phyloP scores from a whole-genome alignment of 2,888 invertebrate genomes.

The Listrodromus nycthemerus region DNA sequence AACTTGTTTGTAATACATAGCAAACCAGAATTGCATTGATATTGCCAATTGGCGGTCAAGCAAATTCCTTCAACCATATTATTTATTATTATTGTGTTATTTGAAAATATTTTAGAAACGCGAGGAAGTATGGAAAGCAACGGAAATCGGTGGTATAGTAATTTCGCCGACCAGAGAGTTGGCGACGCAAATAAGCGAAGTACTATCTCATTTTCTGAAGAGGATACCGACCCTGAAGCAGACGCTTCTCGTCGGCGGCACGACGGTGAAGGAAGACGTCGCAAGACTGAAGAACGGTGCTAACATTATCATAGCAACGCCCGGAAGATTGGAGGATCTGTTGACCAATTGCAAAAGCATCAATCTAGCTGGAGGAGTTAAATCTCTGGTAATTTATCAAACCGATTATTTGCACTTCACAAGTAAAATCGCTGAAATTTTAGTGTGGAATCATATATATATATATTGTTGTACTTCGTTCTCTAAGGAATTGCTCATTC shows the following conservation, averaged over 20 bases:
- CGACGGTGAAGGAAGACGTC: slow-evolving; percentile 91
- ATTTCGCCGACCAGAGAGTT: slow-evolving; percentile 98
- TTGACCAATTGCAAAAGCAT: slow-evolving; percentile 89
- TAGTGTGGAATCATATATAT: background rate
- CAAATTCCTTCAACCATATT: no score
- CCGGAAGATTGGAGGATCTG: slow-evolving; percentile 96
- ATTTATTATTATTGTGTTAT: background rate
- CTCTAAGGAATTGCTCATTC: slow-evolving; percentile 93
- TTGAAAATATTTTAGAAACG: slow-evolving; percentile 83
- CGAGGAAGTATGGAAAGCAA: slow-evolving; percentile 88
- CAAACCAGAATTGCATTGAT: no score
- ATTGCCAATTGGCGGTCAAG: no score
- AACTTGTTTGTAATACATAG: no score
- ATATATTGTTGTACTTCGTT: slow-evolving; percentile 29
- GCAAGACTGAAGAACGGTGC: slow-evolving; percentile 89
- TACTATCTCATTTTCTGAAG: slow-evolving; percentile 85
- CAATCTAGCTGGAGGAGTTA: slow-evolving; percentile 90
- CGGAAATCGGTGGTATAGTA: slow-evolving; percentile 94
- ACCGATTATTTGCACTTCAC: background rate
- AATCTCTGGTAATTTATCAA: slow-evolving; percentile 88
- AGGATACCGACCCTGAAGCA: slow-evolving; percentile 85
- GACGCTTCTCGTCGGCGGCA: slow-evolving; percentile 93
- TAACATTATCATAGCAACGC: slow-evolving; percentile 97
- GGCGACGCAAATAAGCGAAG: slow-evolving; percentile 94
- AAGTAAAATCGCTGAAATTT: background rate